These are phyloP conservation scores for Chrysemys picta DNA, from an alignment of 2,113 vertebrate species.

Conservation along the genomic window DNA sequence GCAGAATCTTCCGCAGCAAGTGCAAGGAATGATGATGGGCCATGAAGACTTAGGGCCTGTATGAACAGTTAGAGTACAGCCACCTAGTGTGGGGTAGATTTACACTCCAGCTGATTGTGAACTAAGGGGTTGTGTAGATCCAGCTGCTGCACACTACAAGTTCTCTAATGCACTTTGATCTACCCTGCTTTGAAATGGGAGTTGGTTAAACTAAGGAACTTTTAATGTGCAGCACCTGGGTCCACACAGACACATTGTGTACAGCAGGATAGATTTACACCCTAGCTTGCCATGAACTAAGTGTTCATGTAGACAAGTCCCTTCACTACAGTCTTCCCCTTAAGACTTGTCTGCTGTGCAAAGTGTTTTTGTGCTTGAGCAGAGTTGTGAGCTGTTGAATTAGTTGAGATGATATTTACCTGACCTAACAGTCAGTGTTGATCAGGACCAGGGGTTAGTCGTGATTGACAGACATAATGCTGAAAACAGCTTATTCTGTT, in stretches of 20 bases:
- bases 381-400: background rate
- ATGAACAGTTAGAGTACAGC: background rate
- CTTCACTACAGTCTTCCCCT: too few species aligned
- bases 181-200: too few species aligned
- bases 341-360: too few species aligned
- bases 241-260: too few species aligned
- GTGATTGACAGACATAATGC: background rate
- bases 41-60: background rate
- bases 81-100: background rate
- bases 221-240: too few species aligned
- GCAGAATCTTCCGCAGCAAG: background rate
- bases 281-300: too few species aligned
- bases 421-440: background rate
- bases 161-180: too few species aligned
- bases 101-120: background rate
- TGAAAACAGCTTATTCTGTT: background rate
- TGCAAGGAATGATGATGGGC: background rate
- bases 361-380: fast-evolving
- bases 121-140: background rate
- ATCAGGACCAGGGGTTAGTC: conserved; percentile 1
- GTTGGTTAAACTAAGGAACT: too few species aligned
- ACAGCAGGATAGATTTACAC: too few species aligned
- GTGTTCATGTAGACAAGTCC: too few species aligned
- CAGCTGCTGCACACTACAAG: too few species aligned
- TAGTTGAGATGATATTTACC: background rate